Evolutionary conservation across 1,140 invertebrate species (phyloP), one percentile per base, ranked within the genome.

Genomic region (Drosophila pectinifera): DNA sequence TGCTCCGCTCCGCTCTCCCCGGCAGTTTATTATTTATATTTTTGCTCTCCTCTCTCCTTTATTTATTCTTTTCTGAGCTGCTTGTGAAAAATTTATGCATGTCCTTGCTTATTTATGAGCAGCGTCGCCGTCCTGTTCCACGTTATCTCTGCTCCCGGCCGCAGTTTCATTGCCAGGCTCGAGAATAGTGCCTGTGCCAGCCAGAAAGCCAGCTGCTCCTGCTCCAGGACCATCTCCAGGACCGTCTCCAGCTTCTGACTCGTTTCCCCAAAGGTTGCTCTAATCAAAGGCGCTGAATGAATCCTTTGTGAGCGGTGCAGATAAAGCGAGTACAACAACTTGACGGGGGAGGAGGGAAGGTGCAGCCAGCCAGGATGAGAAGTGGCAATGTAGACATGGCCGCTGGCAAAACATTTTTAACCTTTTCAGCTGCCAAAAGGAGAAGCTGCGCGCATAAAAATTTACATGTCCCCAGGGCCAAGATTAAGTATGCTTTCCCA

Each of bases 251-350:
- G 46, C 34, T 54, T 48, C 54, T 48, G 63, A 43, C 41, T 58
- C 55, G 43, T 65, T 67, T 81, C 76, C 79, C 80, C 67, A 79
- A 91, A 91, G 89, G 83, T 91, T 90, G 74, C 78, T 91, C 83
- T 91, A 91, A 91, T 91, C 88, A 91, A 89, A 91, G 89, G 81
- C 84, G 80, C 83, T 91, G 75, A 91, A 89, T 91, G 81, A 91
- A 89, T 89, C 89, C 89, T 91, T 91, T 91, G 85, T 91, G 89
- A 67, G 69, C 63, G 76, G 56, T 51, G 58, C 73, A 91, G 88
- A 91, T 91, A 91, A 91, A 91, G 80, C 62, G 73, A 65, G 59
- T 64, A 62, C 69, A 69, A 69, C 59, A 69, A 31, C 26, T 81
- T 61, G 26, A 26, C n/a, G 26, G n/a, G 14, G 14, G 49, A 18